Conservation (phyloP, 2,113 vertebrate species). For the cattle (Bos taurus) region ARS-UCD2.0 NC_037349.1:429001-429500, state of each 20-base stretch:
- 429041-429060: neutral
- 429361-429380: rapidly evolving
- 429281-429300: rapidly evolving
- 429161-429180: neutral
- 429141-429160: neutral
- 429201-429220: neutral
- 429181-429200: neutral
- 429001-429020: neutral
- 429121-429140: neutral
- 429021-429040: neutral
- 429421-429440: neutral
- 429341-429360: neutral
- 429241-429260: neutral
- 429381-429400: neutral
- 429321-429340: neutral
- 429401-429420: neutral
- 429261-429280: neutral
- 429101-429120: neutral
- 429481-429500: neutral
- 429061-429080: neutral
- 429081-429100: neutral
- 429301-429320: neutral
- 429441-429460: neutral
- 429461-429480: neutral
- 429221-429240: neutral